phyloP scores from a whole-genome alignment of 2,888 invertebrate species.

The Aleiodes alternator region DNA sequence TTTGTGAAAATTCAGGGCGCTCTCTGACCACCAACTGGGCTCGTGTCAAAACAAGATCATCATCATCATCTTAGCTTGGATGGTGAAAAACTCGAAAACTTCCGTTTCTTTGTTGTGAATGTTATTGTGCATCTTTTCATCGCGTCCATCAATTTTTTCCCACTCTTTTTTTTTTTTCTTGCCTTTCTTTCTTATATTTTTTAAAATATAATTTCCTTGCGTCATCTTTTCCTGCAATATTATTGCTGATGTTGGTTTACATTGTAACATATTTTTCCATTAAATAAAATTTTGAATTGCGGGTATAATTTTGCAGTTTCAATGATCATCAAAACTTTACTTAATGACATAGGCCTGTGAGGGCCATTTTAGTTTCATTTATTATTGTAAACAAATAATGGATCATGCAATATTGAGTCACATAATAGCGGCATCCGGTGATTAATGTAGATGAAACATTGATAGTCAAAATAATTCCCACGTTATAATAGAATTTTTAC shows the following conservation, averaged over 20 bases:
- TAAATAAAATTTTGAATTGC: neutral
- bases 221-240: too few species aligned
- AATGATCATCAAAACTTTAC: conserved; percentile 7
- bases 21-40: conserved; percentile 63
- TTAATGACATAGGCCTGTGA: too few species aligned
- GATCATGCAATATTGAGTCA: conserved; percentile 7
- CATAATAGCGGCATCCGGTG: conserved; percentile 37
- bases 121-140: conserved; percentile 12
- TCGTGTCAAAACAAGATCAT: conserved; percentile 68
- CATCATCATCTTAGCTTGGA: conserved; percentile 51
- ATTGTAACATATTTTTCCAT: conserved; percentile 1
- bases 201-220: too few species aligned
- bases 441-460: conserved; percentile 23
- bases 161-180: too few species aligned
- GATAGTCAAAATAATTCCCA: conserved; percentile 36
- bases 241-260: neutral
- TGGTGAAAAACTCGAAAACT: conserved; percentile 41
- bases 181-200: too few species aligned
- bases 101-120: conserved; percentile 30
- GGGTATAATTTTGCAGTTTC: conserved; percentile 4
- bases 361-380: neutral
- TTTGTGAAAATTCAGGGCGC: conserved; percentile 43
- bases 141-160: neutral
- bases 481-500: conserved; percentile 17
- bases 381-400: conserved; percentile 15